Conservation (phyloP, 1,140 invertebrate genomes). For the Whitmania pigra region DNA sequence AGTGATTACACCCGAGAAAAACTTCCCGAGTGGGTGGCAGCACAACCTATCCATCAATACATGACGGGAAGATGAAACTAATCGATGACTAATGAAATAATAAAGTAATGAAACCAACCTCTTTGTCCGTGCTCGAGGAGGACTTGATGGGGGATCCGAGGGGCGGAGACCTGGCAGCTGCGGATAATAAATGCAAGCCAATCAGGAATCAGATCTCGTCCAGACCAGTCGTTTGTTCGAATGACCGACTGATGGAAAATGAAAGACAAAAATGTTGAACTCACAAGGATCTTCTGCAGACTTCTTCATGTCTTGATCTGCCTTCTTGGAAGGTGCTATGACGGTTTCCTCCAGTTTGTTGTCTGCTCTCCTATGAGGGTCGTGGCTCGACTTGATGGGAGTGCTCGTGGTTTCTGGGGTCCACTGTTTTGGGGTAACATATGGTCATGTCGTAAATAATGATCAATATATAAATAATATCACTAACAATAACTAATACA, state of each 20-base stretch:
- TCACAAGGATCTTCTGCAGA: neutral
- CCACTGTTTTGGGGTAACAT: neutral
- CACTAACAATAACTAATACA: no score
- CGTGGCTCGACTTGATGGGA: slow-evolving; percentile 4
- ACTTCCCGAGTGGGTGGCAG: neutral
- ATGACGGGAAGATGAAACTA: no score
- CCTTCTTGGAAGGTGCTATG: neutral
- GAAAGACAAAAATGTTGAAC: no score
- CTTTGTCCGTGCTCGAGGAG: slow-evolving; percentile 1
- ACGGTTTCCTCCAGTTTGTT: neutral
- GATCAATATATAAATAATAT: no score
- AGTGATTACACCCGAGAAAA: neutral
- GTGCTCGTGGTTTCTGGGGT: slow-evolving; percentile 14
- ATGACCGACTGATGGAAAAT: no score
- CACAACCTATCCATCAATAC: neutral
- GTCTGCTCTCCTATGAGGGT: neutral
- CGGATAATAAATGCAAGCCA: no score
- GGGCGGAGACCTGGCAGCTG: neutral
- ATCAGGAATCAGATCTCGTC: no score
- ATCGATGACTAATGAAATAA: no score
- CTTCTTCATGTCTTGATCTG: neutral
- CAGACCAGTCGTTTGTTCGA: no score
- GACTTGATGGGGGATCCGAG: neutral
- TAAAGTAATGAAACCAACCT: neutral
- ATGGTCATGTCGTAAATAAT: neutral